Percentiles rank a stretch among this genome's conserved stretches.
Evolutionary conservation across 2,797 vertebrate genomes (phyloP).

Genomic region (Falco biarmicus): DNA sequence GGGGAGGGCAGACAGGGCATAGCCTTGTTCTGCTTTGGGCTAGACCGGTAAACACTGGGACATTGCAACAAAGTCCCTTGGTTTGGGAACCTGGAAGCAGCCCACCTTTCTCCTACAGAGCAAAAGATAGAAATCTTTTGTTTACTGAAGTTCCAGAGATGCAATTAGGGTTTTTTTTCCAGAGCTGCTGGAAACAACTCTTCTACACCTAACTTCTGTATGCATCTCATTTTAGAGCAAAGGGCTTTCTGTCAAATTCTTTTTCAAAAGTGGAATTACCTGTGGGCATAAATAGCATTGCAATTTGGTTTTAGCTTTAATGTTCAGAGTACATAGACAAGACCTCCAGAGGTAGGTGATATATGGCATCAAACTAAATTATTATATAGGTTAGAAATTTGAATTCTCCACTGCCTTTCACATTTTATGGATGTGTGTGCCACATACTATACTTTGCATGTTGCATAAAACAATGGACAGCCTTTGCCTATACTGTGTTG

Average conservation of each 20-base stretch:
- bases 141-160: background rate
- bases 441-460: background rate
- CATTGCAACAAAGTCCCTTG: background rate
- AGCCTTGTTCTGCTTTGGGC: background rate
- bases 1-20: background rate
- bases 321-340: background rate
- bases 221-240: background rate
- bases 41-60: background rate
- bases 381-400: background rate
- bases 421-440: background rate
- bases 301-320: background rate
- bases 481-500: background rate
- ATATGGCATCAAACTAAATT: background rate
- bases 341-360: background rate
- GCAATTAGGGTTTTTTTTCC: background rate
- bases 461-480: background rate
- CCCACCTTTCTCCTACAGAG: background rate
- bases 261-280: background rate
- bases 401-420: background rate
- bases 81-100: background rate
- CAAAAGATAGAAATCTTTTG: fast-evolving
- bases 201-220: background rate
- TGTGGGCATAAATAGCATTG: fast-evolving
- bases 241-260: background rate
- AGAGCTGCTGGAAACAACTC: background rate